Conservation (phyloP, 2,113 vertebrate species). For the Hylia prasina region DNA sequence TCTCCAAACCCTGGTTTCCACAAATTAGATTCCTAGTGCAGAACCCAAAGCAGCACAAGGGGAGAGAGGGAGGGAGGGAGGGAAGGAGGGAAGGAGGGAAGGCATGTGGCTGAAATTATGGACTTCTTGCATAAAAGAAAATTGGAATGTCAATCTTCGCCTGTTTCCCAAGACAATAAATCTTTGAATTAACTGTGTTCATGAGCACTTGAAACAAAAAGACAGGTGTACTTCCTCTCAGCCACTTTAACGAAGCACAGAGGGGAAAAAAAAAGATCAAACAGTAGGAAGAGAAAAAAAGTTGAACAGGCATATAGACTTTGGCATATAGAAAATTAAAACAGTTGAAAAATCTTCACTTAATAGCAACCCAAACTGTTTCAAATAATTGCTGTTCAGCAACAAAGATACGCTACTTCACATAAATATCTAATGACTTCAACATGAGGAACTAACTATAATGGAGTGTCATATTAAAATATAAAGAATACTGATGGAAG, state of each 20-base stretch:
- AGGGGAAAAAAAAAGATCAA: not conserved
- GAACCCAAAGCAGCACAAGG: not conserved
- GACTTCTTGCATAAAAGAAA: not conserved
- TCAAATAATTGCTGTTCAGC: not conserved
- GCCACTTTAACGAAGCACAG: not conserved
- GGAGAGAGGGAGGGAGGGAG: not conserved
- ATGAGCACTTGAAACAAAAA: not conserved
- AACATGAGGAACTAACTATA: conserved; percentile 18
- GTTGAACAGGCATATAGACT: not conserved
- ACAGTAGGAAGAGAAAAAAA: not conserved
- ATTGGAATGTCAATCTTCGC: not conserved
- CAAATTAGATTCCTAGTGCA: not conserved
- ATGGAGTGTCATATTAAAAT: conserved; percentile 41
- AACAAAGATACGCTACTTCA: conserved; percentile 26
- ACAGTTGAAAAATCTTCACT: not conserved
- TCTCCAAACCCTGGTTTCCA: not conserved
- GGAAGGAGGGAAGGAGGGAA: not conserved
- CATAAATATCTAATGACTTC: conserved; percentile 46
- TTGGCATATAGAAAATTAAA: conserved; percentile 23
- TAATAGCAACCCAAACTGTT: conserved; percentile 34
- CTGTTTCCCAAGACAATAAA: not conserved
- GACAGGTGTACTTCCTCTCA: not conserved
- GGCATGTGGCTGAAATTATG: not conserved
- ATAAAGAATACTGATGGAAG: conserved; percentile 14
- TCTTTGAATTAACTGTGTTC: conserved; percentile 28